Conservation (phyloP, 2,113 vertebrate species). For the Bos javanicus region DNA sequence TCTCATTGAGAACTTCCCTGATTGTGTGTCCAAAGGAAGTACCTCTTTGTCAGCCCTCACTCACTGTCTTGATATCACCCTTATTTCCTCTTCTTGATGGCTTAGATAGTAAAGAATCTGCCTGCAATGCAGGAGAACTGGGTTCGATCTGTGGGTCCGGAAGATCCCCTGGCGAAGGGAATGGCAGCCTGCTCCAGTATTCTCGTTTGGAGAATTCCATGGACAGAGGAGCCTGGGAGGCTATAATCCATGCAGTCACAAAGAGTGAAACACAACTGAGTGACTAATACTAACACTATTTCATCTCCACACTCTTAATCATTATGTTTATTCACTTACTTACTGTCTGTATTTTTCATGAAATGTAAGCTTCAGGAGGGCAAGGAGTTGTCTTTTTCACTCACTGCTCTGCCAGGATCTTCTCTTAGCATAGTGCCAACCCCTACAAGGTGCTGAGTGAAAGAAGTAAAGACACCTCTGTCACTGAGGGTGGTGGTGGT, state of each 20-base stretch:
- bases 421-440: neutral
- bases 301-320: neutral
- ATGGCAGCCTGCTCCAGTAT: too few species aligned
- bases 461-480: neutral
- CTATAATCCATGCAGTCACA: too few species aligned
- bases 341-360: neutral
- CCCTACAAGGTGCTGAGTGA: neutral
- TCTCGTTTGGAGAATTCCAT: too few species aligned
- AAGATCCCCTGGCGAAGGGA: too few species aligned
- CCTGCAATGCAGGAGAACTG: too few species aligned
- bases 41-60: neutral
- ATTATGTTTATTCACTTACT: neutral
- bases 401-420: neutral
- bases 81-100: neutral
- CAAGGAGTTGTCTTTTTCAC: neutral
- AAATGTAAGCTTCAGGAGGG: neutral
- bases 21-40: neutral
- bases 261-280: too few species aligned
- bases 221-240: too few species aligned
- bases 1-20: neutral
- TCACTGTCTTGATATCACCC: neutral
- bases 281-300: too few species aligned
- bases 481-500: neutral
- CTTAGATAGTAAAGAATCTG: too few species aligned
- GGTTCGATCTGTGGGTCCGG: too few species aligned